Conservation (phyloP, 2,797 vertebrate species). For the Halcyon chelicuti region DNA sequence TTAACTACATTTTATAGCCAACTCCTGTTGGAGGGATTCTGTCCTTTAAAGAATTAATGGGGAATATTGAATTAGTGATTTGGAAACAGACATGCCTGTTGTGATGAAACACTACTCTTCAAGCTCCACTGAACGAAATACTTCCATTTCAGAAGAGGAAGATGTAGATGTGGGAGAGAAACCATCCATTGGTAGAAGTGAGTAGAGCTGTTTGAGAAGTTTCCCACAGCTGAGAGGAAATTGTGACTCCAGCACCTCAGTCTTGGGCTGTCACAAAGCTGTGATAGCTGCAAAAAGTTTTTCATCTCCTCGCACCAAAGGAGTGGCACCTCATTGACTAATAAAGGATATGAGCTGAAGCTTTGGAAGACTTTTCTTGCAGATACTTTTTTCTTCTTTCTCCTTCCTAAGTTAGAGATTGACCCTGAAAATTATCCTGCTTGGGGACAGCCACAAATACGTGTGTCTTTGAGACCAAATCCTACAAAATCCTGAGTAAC, state of each 20-base stretch:
- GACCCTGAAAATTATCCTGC: neutral
- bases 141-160: neutral
- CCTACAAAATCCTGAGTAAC: neutral
- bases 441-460: neutral
- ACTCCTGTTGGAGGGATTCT: neutral
- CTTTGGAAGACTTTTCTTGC: neutral
- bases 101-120: neutral
- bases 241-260: neutral
- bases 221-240: accelerated
- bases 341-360: neutral
- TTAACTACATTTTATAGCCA: neutral
- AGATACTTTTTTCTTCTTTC: neutral
- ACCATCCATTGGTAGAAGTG: too few relatives aligned
- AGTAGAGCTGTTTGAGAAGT: neutral
- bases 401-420: neutral
- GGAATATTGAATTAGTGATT: neutral
- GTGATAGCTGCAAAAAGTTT: neutral
- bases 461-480: neutral
- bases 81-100: neutral
- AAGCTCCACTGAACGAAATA: neutral
- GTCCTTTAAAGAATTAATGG: neutral
- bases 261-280: neutral
- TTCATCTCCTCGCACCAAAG: neutral
- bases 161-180: neutral
- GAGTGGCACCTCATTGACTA: neutral